Base-by-base conservation (phyloP, 2,888 invertebrate genomes). In the Cataglyphis albicans region DNA sequence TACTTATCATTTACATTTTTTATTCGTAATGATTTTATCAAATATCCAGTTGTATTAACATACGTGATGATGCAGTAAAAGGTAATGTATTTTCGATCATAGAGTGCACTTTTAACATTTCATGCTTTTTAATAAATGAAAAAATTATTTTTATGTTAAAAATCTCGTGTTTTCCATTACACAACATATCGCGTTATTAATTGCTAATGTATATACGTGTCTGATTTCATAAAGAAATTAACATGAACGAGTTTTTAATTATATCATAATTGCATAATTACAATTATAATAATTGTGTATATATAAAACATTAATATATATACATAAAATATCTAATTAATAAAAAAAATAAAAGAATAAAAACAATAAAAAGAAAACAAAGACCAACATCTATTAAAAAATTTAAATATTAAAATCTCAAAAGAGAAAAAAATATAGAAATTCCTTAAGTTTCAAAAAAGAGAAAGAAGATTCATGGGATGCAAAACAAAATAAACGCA, bases 11-110 rank as follows among this genome's bases (percentile, higher is more conserved):
- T 80, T 80, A 70, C 78, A 80, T 80, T 80, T 80, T 80, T 80
- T 80, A 80, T 80, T 70, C 32, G 72, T 80, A 80, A 80, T 80
- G 78, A 80, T 80, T 80, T 80, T 80, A 80, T 80, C 72, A 80
- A 80, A 80, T 80, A 80, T 80, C 78, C 78, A 80, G 78, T 80
- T 80, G 78, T 80, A 80, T 80, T 80, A 80, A 80, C 78, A 80
- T 80, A 80, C 59, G 78, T 80, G 78, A 80, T 80, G 78, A 80
- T 80, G 78, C 78, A 70, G 78, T 80, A 80, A 80, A 80, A 70
- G 78, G 72, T 80, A 80, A 80, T 80, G 72, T 80, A 80, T 80
- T 80, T 80, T 70, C 72, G 35, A 80, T 80, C 78, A 52, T 52
- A 70, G 59, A 70, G 78, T 80, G 78, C 78, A 70, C 59, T 80